Conservation (phyloP, 23 tunicate species). For the Diplosoma virens region DNA sequence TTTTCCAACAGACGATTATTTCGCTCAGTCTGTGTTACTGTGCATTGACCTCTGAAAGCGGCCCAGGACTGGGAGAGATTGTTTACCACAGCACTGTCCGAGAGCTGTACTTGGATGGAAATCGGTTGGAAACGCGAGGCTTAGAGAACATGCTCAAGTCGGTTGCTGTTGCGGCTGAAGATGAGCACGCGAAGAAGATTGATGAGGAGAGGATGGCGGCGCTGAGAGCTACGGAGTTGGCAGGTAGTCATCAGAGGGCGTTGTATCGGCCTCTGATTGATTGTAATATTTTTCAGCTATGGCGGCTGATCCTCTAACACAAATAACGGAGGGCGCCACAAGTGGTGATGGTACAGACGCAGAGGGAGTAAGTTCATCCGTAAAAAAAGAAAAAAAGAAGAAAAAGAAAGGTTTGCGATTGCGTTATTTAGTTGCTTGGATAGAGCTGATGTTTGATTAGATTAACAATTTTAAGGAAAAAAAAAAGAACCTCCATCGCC, state of each 20-base stretch:
- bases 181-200: constrained; percentile 39
- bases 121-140: constrained; percentile 59
- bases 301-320: too few relatives aligned
- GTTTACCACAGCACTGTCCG: constrained; percentile 53
- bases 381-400: too few relatives aligned
- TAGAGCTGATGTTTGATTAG: too few relatives aligned
- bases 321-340: too few relatives aligned
- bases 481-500: constrained; percentile 52
- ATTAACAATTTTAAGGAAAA: too few relatives aligned
- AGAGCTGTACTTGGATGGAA: constrained; percentile 84
- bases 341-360: too few relatives aligned
- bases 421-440: too few relatives aligned
- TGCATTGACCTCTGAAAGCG: constrained; percentile 47
- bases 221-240: constrained; percentile 55
- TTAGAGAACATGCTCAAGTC: constrained; percentile 46
- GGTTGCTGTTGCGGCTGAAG: constrained; percentile 68
- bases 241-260: too few relatives aligned
- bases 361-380: too few relatives aligned
- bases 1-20: constrained; percentile 73
- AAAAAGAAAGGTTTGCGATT: too few relatives aligned
- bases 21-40: constrained; percentile 83
- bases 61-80: constrained; percentile 50
- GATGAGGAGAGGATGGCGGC: constrained; percentile 73
- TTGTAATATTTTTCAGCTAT: too few relatives aligned
- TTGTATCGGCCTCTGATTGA: too few relatives aligned